These are phyloP conservation scores for Eubucco bourcierii DNA, from an alignment of 2,113 vertebrate species.

Conservation along the genomic window DNA sequence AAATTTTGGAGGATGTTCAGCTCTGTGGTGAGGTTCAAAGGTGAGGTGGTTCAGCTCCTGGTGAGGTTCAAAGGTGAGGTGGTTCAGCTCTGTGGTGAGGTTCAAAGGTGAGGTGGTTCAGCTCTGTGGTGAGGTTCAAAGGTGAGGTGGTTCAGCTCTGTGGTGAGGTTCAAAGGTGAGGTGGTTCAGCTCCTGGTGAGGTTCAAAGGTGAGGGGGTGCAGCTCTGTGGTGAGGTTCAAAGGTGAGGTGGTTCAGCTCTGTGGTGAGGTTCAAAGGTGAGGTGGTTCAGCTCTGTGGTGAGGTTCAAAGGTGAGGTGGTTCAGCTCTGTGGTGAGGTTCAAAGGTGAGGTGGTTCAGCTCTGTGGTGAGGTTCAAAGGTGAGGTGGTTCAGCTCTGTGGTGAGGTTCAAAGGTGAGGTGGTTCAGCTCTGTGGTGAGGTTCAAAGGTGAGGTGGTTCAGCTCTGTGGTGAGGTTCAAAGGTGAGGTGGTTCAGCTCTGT, in stretches of 20 bases:
- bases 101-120: too few relatives aligned
- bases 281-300: background rate
- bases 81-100: background rate
- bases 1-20: background rate
- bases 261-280: too few relatives aligned
- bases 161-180: background rate
- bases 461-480: too few relatives aligned
- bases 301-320: background rate
- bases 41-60: too few relatives aligned
- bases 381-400: too few relatives aligned
- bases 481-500: background rate
- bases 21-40: background rate
- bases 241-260: too few relatives aligned
- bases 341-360: background rate
- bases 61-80: background rate
- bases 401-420: too few relatives aligned
- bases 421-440: background rate
- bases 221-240: background rate
- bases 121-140: too few relatives aligned
- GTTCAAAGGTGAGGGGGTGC: background rate
- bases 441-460: too few relatives aligned
- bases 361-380: background rate
- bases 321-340: too few relatives aligned
- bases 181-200: too few relatives aligned
- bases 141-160: background rate